phyloP scores from a whole-genome alignment of 2,888 invertebrate species.

The Hirtodrosophila histrioides region DNA sequence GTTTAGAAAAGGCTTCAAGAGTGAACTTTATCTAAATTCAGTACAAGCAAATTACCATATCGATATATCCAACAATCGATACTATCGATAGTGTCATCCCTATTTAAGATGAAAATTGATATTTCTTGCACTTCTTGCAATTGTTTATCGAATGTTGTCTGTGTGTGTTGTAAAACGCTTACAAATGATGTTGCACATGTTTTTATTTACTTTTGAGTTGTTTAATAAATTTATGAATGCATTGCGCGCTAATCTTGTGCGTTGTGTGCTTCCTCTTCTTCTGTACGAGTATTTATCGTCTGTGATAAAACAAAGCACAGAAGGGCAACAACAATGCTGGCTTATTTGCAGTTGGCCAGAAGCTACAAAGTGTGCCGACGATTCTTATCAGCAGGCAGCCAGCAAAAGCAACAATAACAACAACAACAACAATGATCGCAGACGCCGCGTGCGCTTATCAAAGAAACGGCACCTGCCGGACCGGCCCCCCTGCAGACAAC shows the following conservation, averaged over 20 bases:
- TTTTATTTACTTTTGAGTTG: conserved; percentile 21
- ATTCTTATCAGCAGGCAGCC: conserved; percentile 52
- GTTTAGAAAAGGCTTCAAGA: too few species aligned
- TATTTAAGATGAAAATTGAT: too few species aligned
- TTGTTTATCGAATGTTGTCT: too few species aligned
- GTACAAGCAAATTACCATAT: too few species aligned
- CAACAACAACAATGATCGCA: conserved; percentile 34
- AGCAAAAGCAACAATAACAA: conserved; percentile 9
- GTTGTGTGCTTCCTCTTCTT: conserved; percentile 8
- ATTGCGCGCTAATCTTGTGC: conserved; percentile 19
- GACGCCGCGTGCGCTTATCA: conserved; percentile 41
- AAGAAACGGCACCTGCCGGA: conserved; percentile 56
- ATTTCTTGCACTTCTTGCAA: too few species aligned
- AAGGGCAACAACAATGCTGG: conserved; percentile 34
- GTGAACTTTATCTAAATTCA: too few species aligned
- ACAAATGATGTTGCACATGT: conserved; percentile 18
- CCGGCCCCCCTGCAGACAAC: conserved; percentile 55
- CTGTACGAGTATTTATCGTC: conserved; percentile 55
- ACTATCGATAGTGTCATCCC: too few species aligned
- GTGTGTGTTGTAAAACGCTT: conserved; percentile 3
- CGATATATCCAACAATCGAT: too few species aligned
- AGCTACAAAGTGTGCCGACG: conserved; percentile 66
- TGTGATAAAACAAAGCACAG: conserved; percentile 46
- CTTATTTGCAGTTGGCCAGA: conserved; percentile 50
- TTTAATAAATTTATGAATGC: conserved; percentile 18